Base-by-base conservation (phyloP, 1,140 invertebrate genomes). In the Pseudomyrmex cubaensis region DNA sequence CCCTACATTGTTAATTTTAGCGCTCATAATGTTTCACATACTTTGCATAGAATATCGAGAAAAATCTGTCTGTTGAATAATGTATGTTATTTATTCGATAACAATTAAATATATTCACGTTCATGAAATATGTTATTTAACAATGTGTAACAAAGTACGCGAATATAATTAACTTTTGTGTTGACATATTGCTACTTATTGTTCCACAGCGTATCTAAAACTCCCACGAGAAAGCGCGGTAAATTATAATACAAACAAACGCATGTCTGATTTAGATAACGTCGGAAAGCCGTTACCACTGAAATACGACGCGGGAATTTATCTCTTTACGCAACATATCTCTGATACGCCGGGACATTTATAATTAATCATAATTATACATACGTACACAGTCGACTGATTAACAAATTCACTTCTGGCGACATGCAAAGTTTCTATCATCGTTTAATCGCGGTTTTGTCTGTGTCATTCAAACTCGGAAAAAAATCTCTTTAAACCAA, bases 261-360 rank as follows among this genome's bases (percentile, higher is more conserved):
- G 66, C 76, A 20, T 20, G 46, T 70, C 76, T 66, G 44, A 80
- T 80, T 70, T 22, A 80, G 76, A 80, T 80, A 80, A 80, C 76
- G 66, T 80, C 76, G 54, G 5, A 35, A 59, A 59, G 54, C 52
- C 20, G 20, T 48, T 70, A 15, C 66, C 25, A 44, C 48, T 82
- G 70, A 82, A 82, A 82, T 82, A 75, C 61, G 78, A 48, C 57
- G 22, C 17, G 46, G 22, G 17, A 75, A 62, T 74, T 73, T 75
- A 82, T 82, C 70, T 82, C 70, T 56, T 35, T 8, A 3, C 12
- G 48, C 57, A 82, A 82, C 69, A 82, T 74, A 82, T 82, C 59
- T 75, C 25, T 74, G 70, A 82, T 74, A 78, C 12, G 52, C 44
- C 54, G 13, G 54, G 9, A 8, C 48, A 48, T 15, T 59, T 44